Base-by-base conservation (phyloP, 2,888 invertebrate genomes). In the Lithophane leautieri region DNA sequence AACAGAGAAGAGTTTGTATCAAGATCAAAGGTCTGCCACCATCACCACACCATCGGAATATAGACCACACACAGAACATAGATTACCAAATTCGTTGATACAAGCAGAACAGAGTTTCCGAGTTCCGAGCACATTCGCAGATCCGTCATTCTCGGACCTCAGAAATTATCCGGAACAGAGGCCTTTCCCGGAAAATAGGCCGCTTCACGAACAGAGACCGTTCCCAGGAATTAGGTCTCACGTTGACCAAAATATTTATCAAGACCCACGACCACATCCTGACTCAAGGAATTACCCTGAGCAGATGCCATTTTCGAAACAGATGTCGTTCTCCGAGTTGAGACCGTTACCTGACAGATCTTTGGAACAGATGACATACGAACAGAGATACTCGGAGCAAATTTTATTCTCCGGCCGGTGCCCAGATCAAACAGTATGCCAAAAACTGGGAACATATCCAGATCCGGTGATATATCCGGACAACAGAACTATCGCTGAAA, bases 381-480 rank as follows among this genome's bases (percentile, higher is more conserved):
- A 86, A 42, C 81, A 65, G 34, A 25, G 44, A 34, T 78, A 63
- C 44, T 47, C 75, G 12, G 76, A 79, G 40, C 76, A 73, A 34
- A 75, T 70, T 7, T n/a, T 76, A 50, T 68, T 40, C 25, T 8
- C 78, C 4, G 44, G 44, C 25, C 72, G 34, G n/a, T 44, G 71
- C 44, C 54, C 42, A 44, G 71, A 56, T 34, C 60, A 52, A 47
- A 69, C 66, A 68, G 16, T 76, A 69, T 19, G 42, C 2, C 79
- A 42, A 52, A 84, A 86, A 22, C 74, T 70, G n/a, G 70, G 60
- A 16, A 47, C 73, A 58, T 81, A 75, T 52, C 9, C 70, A 11
- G 86, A 82, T 56, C 73, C 78, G 14, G 62, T 60, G 22, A 54
- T 54, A 44, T 78, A 79, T 56, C 11, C 80, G 22, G 73, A 63